Conservation (phyloP, 2,113 vertebrate genomes). For the Mesoclemmys tuberculata region DNA sequence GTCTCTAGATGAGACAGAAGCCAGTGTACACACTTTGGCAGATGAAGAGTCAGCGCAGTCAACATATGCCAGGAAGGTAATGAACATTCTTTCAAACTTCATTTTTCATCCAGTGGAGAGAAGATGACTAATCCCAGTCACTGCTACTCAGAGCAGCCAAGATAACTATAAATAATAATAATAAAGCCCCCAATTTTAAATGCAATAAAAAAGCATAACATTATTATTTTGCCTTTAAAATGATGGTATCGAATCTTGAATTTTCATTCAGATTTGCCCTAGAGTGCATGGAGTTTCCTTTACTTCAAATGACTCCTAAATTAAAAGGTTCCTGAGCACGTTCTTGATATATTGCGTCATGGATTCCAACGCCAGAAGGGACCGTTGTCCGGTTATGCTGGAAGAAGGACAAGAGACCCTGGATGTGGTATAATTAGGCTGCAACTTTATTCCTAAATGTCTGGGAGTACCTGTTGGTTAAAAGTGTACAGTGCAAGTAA, state of each 20-base stretch:
- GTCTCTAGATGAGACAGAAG: constrained; percentile 84
- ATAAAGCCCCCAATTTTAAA: constrained; percentile 43
- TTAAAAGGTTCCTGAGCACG: constrained; percentile 18
- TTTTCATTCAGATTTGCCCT: constrained; percentile 45
- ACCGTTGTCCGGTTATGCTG: background rate
- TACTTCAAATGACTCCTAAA: constrained; percentile 20
- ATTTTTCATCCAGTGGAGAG: constrained; percentile 81
- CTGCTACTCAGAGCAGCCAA: constrained; percentile 69
- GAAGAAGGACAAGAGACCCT: background rate
- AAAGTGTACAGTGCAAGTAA: background rate
- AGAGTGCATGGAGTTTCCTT: background rate
- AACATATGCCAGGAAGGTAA: constrained; percentile 81
- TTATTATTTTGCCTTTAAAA: constrained; percentile 19
- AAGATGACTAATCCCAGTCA: constrained; percentile 76
- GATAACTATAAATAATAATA: constrained; percentile 76
- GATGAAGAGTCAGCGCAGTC: constrained; percentile 84
- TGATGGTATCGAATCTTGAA: constrained; percentile 9
- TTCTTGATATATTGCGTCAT: constrained; percentile 38
- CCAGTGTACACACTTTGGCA: constrained; percentile 81
- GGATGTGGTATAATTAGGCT: background rate
- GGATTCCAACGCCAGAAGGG: background rate
- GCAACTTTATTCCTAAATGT: background rate
- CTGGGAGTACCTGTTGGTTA: background rate
- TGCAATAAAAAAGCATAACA: constrained; percentile 40
- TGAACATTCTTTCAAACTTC: constrained; percentile 85